phyloP scores from a whole-genome alignment of 2,113 vertebrate genomes.

The Capricornis sumatraensis region DNA sequence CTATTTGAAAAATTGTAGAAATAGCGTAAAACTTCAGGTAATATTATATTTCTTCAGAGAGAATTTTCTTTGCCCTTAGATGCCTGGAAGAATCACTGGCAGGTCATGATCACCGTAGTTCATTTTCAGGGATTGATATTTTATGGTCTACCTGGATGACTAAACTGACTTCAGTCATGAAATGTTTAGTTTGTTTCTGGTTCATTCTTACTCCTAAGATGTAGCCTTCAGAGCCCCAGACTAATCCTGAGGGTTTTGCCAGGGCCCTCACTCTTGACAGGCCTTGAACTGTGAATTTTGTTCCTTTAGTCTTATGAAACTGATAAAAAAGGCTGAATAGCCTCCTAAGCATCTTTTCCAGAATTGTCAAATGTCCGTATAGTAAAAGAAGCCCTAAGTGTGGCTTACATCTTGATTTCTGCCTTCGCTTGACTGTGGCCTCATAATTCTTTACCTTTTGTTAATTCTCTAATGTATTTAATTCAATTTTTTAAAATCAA shows the following conservation, averaged over 20 bases:
- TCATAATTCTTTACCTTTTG: not conserved
- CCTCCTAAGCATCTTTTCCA: not conserved
- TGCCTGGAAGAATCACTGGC: not conserved
- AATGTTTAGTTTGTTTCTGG: not conserved
- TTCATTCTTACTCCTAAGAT: not conserved
- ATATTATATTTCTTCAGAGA: not conserved
- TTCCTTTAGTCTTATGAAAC: not conserved
- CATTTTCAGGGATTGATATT: not conserved
- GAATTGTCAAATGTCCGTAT: not conserved
- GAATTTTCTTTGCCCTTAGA: not conserved
- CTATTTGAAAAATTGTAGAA: not conserved
- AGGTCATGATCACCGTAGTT: not conserved
- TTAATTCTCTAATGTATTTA: constrained; percentile 5
- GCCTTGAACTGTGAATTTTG: not conserved
- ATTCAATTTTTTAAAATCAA: not conserved
- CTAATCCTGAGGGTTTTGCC: not conserved
- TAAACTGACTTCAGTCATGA: not conserved
- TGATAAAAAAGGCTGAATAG: not conserved
- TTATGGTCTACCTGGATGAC: not conserved
- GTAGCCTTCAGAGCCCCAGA: not conserved
- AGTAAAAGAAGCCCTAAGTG: not conserved
- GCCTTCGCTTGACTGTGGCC: not conserved
- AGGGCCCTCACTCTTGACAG: not conserved
- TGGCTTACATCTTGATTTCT: not conserved
- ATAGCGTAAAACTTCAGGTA: not conserved